Evolutionary conservation across 1,140 invertebrate species (phyloP).

Genomic region (Sweltsa coloradensis): DNA sequence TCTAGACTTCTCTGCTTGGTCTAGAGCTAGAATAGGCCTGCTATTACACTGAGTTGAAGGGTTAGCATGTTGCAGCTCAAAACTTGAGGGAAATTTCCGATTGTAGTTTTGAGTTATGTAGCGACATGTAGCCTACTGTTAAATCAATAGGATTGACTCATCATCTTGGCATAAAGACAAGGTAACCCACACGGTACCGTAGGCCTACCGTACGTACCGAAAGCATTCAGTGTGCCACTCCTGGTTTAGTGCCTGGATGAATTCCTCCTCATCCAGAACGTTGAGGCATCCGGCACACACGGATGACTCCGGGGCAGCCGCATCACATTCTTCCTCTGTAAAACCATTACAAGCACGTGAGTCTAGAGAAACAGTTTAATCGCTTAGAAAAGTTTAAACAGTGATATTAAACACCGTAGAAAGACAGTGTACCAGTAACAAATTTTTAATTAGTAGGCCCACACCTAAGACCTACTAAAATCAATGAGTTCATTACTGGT

Average conservation of each 20-base stretch:
- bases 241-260: conserved; percentile 62
- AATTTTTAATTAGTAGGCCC: not conserved
- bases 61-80: no score
- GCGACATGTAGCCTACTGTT: no score
- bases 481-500: not conserved
- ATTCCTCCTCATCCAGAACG: conserved; percentile 58
- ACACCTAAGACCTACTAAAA: not conserved
- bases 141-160: no score
- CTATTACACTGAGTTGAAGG: no score
- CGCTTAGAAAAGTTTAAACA: not conserved
- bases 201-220: no score
- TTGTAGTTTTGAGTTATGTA: no score
- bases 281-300: conserved; percentile 63
- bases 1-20: no score
- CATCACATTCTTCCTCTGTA: conserved; percentile 5
- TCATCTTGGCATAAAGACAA: no score
- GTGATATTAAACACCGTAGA: not conserved
- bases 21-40: no score
- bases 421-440: not conserved
- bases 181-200: no score
- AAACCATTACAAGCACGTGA: not conserved
- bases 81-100: no score
- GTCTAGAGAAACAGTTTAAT: not conserved
- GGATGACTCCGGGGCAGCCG: not conserved
- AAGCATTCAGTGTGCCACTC: conserved; percentile 84